phyloP scores from a whole-genome alignment of 2,888 invertebrate genomes.

The Brachyptera putata region DNA sequence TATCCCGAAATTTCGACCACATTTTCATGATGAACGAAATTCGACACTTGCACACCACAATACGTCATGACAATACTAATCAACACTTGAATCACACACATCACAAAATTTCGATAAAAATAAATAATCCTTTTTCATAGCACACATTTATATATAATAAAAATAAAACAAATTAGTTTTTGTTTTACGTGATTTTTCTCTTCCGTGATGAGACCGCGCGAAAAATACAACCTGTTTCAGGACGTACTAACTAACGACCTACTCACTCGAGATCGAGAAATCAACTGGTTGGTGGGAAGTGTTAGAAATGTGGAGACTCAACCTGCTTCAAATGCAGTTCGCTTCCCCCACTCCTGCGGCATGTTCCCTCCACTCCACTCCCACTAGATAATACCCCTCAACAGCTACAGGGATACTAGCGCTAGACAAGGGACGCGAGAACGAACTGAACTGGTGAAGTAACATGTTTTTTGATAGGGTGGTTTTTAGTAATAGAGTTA shows the following conservation, averaged over 20 bases:
- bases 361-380: neutral
- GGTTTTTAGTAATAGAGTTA: too few species aligned
- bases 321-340: too few species aligned
- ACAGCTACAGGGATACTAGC: neutral
- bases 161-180: too few species aligned
- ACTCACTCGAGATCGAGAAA: too few species aligned
- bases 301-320: neutral
- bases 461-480: too few species aligned
- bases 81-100: neutral
- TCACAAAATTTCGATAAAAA: neutral
- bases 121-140: constrained; percentile 1
- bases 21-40: neutral
- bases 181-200: too few species aligned
- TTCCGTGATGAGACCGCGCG: too few species aligned
- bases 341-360: neutral
- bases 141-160: neutral
- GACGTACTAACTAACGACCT: too few species aligned
- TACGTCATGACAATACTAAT: neutral
- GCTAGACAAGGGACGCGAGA: neutral
- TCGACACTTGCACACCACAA: neutral
- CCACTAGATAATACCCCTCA: too few species aligned
- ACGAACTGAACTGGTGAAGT: neutral
- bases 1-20: too few species aligned
- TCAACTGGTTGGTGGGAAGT: too few species aligned
- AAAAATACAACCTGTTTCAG: too few species aligned